A percentile compares a stretch with the other conserved stretches of the same genome.
Conservation (phyloP, 2,113 vertebrate genomes). For the Thamnophis sirtalis region DNA sequence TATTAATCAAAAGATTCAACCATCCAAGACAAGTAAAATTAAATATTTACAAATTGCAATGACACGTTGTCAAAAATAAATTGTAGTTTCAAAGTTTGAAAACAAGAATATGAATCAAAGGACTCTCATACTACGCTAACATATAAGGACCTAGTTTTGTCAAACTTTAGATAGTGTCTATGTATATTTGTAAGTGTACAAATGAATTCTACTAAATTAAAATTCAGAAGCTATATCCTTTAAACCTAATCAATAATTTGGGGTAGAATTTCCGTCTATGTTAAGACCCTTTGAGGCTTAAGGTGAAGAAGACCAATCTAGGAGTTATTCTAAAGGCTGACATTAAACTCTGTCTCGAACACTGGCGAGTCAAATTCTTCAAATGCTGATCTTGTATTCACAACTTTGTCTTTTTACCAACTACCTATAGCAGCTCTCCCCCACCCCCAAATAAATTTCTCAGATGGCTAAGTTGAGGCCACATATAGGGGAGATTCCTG, state of each 20-base stretch:
- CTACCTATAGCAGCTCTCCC: background rate
- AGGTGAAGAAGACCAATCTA: background rate
- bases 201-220: background rate
- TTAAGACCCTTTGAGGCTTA: background rate
- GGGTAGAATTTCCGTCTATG: background rate
- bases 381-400: background rate
- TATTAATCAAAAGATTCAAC: slow-evolving; percentile 34
- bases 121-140: background rate
- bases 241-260: background rate
- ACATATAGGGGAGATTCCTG: background rate
- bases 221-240: background rate
- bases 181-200: background rate
- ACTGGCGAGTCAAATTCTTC: background rate
- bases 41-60: slow-evolving; percentile 25
- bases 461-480: background rate
- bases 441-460: background rate
- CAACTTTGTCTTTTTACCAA: background rate
- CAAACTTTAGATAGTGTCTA: background rate
- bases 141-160: too few relatives aligned
- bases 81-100: slow-evolving; percentile 3
- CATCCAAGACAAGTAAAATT: slow-evolving; percentile 19
- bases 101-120: slow-evolving; percentile 5
- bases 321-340: background rate
- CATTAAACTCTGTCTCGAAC: background rate
- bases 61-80: slow-evolving; percentile 18